These are phyloP conservation scores for Pteruthius melanotis DNA, from an alignment of 2,113 vertebrate genomes.

Conservation along the genomic window DNA sequence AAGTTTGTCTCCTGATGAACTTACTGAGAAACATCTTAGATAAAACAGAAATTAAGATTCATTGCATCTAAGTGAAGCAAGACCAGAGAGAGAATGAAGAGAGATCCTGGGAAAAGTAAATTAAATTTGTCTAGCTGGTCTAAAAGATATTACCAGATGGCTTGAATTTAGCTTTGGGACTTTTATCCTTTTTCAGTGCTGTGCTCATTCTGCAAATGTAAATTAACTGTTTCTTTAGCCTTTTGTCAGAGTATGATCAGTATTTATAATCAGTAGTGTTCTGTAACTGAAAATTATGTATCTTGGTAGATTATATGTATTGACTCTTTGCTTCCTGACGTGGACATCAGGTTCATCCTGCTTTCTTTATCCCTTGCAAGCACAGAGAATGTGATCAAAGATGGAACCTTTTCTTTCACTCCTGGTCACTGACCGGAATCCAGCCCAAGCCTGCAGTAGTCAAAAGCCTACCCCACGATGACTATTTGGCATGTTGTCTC, in stretches of 20 bases:
- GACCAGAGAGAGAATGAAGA: not conserved
- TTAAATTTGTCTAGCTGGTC: slow-evolving; percentile 15
- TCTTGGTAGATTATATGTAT: not conserved
- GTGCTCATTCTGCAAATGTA: not conserved
- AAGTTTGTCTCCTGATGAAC: not conserved
- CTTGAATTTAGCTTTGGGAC: not conserved
- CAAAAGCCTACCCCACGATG: not conserved
- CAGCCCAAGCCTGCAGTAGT: not conserved
- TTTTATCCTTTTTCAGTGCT: not conserved
- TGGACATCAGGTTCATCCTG: not conserved
- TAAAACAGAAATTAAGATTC: slow-evolving; percentile 20
- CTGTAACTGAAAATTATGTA: not conserved
- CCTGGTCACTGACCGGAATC: not conserved
- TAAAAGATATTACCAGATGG: not conserved
- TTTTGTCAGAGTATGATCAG: not conserved
- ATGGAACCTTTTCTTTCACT: not conserved
- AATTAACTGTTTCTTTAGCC: not conserved
- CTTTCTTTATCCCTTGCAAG: not conserved
- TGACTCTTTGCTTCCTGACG: not conserved
- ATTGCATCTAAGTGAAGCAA: slow-evolving; percentile 8
- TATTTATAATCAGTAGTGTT: not conserved
- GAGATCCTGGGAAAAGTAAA: not conserved
- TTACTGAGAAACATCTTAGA: not conserved
- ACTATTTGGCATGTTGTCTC: not conserved
- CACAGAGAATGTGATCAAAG: not conserved